These are phyloP conservation scores for Timema cristinae DNA, from an alignment of 2,888 invertebrate genomes.

Conservation along the genomic window DNA sequence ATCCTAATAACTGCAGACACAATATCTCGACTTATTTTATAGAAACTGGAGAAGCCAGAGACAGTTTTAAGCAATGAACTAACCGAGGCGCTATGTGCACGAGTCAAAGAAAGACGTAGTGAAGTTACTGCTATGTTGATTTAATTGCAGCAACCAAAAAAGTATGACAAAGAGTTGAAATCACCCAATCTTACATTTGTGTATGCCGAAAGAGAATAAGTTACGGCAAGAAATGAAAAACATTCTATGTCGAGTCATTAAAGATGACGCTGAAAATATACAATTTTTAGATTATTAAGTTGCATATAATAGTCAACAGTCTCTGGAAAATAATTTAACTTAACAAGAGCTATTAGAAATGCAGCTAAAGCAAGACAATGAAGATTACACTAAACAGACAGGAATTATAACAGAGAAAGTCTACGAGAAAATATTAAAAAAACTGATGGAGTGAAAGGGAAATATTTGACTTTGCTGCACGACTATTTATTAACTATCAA, in stretches of 20 bases:
- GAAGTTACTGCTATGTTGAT: not conserved
- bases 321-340: conserved; percentile 3
- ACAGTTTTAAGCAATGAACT: conserved; percentile 15
- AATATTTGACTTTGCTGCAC: not conserved
- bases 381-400: conserved; percentile 1
- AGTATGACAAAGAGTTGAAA: not conserved
- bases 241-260: not conserved
- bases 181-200: not conserved
- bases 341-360: conserved; percentile 11
- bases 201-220: conserved; percentile 5
- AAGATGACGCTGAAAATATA: not conserved
- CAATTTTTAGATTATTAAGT: not conserved
- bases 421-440: not conserved
- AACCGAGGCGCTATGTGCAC: not conserved
- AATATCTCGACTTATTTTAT: not conserved
- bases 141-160: not conserved
- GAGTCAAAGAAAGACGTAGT: not conserved
- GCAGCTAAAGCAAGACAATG: not conserved
- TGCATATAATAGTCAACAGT: conserved; percentile 5
- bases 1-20: conserved; percentile 16
- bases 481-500: not conserved
- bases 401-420: no score
- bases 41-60: conserved; percentile 5
- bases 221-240: conserved; percentile 1
- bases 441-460: not conserved